Conservation (phyloP, 1,140 invertebrate genomes). For the Trichonephila clavipes region DNA sequence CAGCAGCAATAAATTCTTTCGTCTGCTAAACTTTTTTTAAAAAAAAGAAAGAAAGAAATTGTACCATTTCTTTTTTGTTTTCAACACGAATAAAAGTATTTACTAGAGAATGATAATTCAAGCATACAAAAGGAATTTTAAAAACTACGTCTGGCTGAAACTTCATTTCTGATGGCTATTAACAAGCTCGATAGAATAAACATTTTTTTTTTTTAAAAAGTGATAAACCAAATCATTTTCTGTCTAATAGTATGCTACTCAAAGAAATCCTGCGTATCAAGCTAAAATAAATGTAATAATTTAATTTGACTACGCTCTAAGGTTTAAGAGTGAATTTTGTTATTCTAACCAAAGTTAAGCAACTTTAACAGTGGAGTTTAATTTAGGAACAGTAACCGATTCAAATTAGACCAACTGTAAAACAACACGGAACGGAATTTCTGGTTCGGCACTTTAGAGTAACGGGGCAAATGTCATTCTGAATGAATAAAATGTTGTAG, state of each 20-base stretch:
- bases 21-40: too few relatives aligned
- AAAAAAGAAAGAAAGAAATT: background rate
- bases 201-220: background rate
- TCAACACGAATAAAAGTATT: background rate
- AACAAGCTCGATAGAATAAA: background rate
- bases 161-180: background rate
- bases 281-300: background rate
- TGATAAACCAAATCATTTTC: background rate
- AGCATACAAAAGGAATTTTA: background rate
- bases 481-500: conserved; percentile 7
- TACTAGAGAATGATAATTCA: background rate
- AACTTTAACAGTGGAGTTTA: conserved; percentile 3
- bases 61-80: background rate
- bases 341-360: background rate
- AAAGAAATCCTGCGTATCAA: background rate
- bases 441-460: conserved; percentile 11
- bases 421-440: conserved; percentile 28
- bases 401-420: conserved; percentile 42
- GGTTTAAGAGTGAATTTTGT: background rate
- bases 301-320: background rate
- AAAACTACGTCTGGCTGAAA: background rate
- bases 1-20: too few relatives aligned
- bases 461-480: conserved; percentile 15
- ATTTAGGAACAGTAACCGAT: conserved; percentile 20
- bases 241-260: background rate